phyloP scores from a whole-genome alignment of 1,140 invertebrate species.

The Brachionus asplanchnoidis region DNA sequence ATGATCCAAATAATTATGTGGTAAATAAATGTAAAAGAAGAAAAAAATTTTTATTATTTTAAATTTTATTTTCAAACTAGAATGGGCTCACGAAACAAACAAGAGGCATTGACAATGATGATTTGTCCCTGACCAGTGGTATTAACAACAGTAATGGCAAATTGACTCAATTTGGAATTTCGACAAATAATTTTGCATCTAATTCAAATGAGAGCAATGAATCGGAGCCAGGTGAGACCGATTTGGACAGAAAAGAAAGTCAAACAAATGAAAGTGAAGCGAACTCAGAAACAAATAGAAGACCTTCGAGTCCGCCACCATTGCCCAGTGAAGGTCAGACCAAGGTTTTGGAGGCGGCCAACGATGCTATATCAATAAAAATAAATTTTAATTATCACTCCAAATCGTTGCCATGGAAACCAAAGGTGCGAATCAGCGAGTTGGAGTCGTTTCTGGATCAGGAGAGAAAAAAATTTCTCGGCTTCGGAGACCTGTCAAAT shows the following conservation, averaged over 20 bases:
- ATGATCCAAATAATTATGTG: neutral
- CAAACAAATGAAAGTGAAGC: neutral
- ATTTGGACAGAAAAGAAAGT: neutral
- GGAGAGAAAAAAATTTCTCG: constrained; percentile 87
- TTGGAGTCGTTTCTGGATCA: constrained; percentile 82
- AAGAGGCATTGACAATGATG: constrained; percentile 34
- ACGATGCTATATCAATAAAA: constrained; percentile 7
- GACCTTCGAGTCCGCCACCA: constrained; percentile 43
- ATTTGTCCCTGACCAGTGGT: neutral
- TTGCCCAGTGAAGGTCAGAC: constrained; percentile 47
- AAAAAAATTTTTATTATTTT: neutral
- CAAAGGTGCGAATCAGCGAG: constrained; percentile 68
- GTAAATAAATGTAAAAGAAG: neutral
- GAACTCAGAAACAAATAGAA: constrained; percentile 43
- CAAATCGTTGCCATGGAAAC: constrained; percentile 78
- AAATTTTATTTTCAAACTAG: neutral
- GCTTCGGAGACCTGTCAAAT: constrained; percentile 66
- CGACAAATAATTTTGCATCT: neutral
- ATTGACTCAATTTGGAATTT: neutral
- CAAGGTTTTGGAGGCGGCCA: neutral
- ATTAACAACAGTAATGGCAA: constrained; percentile 8
- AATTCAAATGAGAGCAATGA: neutral
- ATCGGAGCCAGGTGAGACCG: neutral
- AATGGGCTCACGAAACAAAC: constrained; percentile 38
- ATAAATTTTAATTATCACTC: neutral